phyloP scores from a whole-genome alignment of 2,797 vertebrate genomes.

The Trachurus trachurus region DNA sequence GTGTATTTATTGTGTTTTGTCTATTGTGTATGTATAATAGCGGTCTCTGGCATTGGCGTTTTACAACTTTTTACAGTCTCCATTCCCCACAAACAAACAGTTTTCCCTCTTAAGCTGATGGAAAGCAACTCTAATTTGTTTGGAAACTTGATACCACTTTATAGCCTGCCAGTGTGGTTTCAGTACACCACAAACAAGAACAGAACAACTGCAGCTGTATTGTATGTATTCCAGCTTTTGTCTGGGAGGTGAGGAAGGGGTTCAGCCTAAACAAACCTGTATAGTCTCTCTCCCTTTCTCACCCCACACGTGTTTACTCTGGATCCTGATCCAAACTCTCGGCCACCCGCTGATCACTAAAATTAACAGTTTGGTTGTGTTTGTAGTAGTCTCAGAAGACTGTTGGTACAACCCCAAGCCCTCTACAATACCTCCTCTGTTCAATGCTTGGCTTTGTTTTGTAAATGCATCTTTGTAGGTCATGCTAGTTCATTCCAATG shows the following conservation, averaged over 20 bases:
- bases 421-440: slow-evolving; percentile 74
- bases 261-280: slow-evolving; percentile 72
- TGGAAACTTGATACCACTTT: slow-evolving; percentile 57
- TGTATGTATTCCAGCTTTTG: slow-evolving; percentile 53
- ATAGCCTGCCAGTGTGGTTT: slow-evolving; percentile 55
- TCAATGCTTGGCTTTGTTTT: slow-evolving; percentile 61
- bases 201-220: slow-evolving; percentile 44
- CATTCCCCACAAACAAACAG: slow-evolving; percentile 44
- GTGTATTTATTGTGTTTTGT: slow-evolving; percentile 84
- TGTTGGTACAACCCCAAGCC: slow-evolving; percentile 69
- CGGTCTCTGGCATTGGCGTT: slow-evolving; percentile 53
- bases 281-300: slow-evolving; percentile 22
- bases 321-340: slow-evolving; percentile 65
- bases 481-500: slow-evolving; percentile 52
- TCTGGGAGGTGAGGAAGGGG: slow-evolving; percentile 61
- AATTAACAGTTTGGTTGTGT: slow-evolving; percentile 72
- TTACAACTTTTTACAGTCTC: slow-evolving; percentile 33
- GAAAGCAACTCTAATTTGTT: slow-evolving; percentile 60
- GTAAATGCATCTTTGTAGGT: slow-evolving; percentile 60
- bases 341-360: slow-evolving; percentile 66
- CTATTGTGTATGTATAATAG: slow-evolving; percentile 64
- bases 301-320: slow-evolving; percentile 62
- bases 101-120: slow-evolving; percentile 44
- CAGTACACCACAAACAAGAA: slow-evolving; percentile 55
- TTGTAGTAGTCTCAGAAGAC: slow-evolving; percentile 61